A percentile compares a stretch with the other conserved stretches of the same genome.
phyloP scores from a whole-genome alignment of 2,797 vertebrate species.

The Lepilemur ruficaudatus region DNA sequence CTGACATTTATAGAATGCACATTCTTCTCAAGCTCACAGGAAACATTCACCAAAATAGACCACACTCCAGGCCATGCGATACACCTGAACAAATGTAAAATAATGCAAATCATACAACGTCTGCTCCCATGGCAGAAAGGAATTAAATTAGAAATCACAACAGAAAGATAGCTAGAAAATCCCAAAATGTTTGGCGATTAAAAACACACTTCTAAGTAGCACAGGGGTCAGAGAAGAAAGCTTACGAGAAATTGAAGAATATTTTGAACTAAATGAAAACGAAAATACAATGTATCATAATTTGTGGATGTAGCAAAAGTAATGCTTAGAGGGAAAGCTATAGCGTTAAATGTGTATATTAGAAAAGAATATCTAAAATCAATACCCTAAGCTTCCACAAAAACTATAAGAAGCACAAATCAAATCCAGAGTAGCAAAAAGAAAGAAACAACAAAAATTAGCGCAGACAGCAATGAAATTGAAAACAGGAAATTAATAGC shows the following conservation, averaged over 20 bases:
- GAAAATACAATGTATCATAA: background rate
- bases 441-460: background rate
- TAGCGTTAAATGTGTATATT: accelerated
- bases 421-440: background rate
- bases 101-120: background rate
- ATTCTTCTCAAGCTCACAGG: background rate
- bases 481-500: background rate
- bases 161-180: background rate
- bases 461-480: background rate
- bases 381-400: background rate
- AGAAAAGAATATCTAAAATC: background rate
- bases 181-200: background rate
- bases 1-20: background rate
- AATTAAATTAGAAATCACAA: background rate
- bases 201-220: background rate
- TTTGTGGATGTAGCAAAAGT: background rate
- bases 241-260: background rate
- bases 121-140: background rate
- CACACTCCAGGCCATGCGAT: background rate
- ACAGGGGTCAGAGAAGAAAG: background rate
- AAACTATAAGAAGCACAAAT: background rate
- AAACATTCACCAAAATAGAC: background rate
- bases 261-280: background rate
- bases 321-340: background rate
- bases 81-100: constrained; percentile 31